Base-by-base conservation (phyloP, 1,140 invertebrate genomes). In the Zaprionus nigranus region DNA sequence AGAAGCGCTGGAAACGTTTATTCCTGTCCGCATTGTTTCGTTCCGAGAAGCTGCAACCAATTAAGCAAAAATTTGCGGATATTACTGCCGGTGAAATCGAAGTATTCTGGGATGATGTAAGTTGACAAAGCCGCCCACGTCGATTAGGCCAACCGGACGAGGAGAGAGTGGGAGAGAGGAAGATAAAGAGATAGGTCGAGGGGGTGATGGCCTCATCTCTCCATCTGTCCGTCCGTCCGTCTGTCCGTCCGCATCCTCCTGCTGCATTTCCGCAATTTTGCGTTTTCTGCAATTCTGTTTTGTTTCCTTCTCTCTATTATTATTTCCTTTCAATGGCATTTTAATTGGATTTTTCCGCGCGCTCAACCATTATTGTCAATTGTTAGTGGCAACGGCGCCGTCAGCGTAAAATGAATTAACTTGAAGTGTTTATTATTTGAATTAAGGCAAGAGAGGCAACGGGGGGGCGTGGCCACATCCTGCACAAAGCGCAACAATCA, bases 1-100 rank as follows among this genome's bases (percentile, higher is more conserved):
- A 96, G 92, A 92, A 94, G 54, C 94, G 95, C 2, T 97, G 96
- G 96, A 94, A 95, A 62, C 94, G 93, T 9, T 85, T 96, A 17
- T 96, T 96, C 79, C 93, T 95, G 54, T 95, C 94, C 2, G 95
- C 95, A 0, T 82, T 97, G 12, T 96, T 95, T 90, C 94, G 96
- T 66, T 94, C 94, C 13, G 95, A 94, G 56, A 96, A 95, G 7
- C 91, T 97, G 43, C 95, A 96, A 78, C 94, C 94, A 65, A 96
- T 96, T 7, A 96, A 95, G 81, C 95, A 96, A 34, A 95, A 96
- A 81, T 99, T 98, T 92, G 96, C 96, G 17, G 95, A 96, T 75
- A 93, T 97, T 79, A 97, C 96, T 30, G 90, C 95, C 26, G 92
- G 94, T 0, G 95, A 97, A 92, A 97, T 98, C 75, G 93, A 94